Conservation (phyloP, 2,888 invertebrate species). For the Hipparchia sbordonii region DNA sequence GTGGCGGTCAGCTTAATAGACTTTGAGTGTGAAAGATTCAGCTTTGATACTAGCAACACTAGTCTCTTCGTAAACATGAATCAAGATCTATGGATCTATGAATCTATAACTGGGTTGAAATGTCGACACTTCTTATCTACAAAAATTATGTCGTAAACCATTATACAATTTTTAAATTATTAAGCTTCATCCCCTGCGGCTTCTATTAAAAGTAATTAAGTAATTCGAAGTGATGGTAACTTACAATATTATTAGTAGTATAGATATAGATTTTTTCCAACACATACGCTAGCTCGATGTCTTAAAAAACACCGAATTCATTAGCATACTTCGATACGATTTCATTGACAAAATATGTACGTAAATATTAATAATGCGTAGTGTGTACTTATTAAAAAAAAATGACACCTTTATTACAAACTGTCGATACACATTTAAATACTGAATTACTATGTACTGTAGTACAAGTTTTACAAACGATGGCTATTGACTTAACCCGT, state of each 20-base stretch:
- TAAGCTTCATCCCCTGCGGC: too few species aligned
- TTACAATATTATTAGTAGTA: too few species aligned
- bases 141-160: too few species aligned
- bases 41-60: background rate
- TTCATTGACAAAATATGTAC: background rate
- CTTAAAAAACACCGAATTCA: background rate
- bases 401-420: constrained; percentile 6
- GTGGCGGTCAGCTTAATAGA: background rate
- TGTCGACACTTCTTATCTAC: too few species aligned
- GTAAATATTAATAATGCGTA: background rate
- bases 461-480: background rate
- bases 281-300: constrained; percentile 8
- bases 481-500: background rate
- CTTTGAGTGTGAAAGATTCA: background rate
- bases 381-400: background rate
- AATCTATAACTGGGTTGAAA: too few species aligned
- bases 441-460: background rate
- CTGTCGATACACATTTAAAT: background rate
- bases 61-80: too few species aligned
- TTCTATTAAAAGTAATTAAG: too few species aligned
- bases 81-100: too few species aligned
- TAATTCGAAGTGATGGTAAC: too few species aligned
- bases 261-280: background rate
- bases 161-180: too few species aligned
- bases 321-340: constrained; percentile 5